phyloP scores from a whole-genome alignment of 2,888 invertebrate species.

The Margaritifera margaritifera region DNA sequence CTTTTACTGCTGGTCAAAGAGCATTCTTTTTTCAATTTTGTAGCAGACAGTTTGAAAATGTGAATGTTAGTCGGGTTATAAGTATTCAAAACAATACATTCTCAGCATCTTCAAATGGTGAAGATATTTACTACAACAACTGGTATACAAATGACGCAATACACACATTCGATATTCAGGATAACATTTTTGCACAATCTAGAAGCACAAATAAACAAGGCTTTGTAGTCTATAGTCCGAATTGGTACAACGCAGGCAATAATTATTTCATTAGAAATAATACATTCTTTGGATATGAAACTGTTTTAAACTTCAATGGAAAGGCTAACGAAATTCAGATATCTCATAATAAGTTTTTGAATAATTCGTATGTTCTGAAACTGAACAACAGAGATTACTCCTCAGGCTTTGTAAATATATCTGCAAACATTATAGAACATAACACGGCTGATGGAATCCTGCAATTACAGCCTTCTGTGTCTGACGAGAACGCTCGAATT shows the following conservation, averaged over 20 bases:
- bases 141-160: not conserved
- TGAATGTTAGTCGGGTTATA: not conserved
- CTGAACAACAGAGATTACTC: too few species aligned
- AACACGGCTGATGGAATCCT: conserved; percentile 1
- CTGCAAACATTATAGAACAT: not conserved
- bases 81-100: conserved; percentile 14
- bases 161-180: too few species aligned
- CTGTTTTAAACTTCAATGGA: not conserved
- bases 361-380: too few species aligned
- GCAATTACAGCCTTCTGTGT: conserved; percentile 1
- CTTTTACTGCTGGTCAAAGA: not conserved
- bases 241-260: not conserved
- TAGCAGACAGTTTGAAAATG: not conserved
- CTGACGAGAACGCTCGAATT: too few species aligned
- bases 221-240: too few species aligned
- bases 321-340: too few species aligned
- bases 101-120: not conserved
- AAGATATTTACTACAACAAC: conserved; percentile 3
- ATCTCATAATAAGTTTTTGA: too few species aligned
- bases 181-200: too few species aligned
- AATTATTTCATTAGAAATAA: conserved; percentile 7
- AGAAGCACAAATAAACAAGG: too few species aligned
- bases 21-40: conserved; percentile 7
- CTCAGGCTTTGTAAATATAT: too few species aligned
- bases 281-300: conserved; percentile 1